Evolutionary conservation across 2,113 vertebrate species (phyloP).

Genomic region (Bettongia penicillata): DNA sequence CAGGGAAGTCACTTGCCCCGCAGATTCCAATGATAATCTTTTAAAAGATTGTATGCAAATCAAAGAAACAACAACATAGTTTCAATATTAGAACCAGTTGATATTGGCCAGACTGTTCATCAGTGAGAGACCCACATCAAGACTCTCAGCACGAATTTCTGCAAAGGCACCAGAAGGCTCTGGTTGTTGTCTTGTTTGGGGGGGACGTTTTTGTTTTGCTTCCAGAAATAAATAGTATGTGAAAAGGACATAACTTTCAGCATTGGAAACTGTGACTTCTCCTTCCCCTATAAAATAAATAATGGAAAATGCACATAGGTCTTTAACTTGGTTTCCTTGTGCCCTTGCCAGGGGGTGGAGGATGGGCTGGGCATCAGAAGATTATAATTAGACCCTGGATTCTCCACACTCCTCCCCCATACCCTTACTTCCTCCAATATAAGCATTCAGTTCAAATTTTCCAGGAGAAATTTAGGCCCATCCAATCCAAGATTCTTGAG

Average conservation of each 20-base stretch:
- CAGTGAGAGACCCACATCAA: slow-evolving; percentile 10
- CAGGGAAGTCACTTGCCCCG: slow-evolving; percentile 35
- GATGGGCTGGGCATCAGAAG: slow-evolving; percentile 69
- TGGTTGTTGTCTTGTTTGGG: background rate
- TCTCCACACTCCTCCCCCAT: background rate
- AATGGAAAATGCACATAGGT: slow-evolving; percentile 80
- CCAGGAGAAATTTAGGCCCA: background rate
- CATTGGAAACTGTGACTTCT: slow-evolving; percentile 81
- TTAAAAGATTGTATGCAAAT: slow-evolving; percentile 23
- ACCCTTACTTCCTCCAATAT: background rate
- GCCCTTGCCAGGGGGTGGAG: slow-evolving; percentile 61
- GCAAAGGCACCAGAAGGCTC: slow-evolving; percentile 23
- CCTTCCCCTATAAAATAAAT: slow-evolving; percentile 81
- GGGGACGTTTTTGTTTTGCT: background rate
- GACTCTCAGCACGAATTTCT: slow-evolving; percentile 8
- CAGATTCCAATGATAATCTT: slow-evolving; percentile 30
- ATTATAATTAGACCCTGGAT: slow-evolving; percentile 73
- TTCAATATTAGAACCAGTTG: slow-evolving; percentile 28
- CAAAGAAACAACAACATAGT: background rate
- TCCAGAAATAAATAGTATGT: slow-evolving; percentile 57
- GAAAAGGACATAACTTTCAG: slow-evolving; percentile 61
- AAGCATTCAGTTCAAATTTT: background rate
- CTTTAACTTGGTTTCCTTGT: slow-evolving; percentile 50
- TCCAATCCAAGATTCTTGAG: background rate
- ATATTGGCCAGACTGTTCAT: slow-evolving; percentile 41